Conservation (phyloP, 2,888 invertebrate species). For the Sesamia inferens region DNA sequence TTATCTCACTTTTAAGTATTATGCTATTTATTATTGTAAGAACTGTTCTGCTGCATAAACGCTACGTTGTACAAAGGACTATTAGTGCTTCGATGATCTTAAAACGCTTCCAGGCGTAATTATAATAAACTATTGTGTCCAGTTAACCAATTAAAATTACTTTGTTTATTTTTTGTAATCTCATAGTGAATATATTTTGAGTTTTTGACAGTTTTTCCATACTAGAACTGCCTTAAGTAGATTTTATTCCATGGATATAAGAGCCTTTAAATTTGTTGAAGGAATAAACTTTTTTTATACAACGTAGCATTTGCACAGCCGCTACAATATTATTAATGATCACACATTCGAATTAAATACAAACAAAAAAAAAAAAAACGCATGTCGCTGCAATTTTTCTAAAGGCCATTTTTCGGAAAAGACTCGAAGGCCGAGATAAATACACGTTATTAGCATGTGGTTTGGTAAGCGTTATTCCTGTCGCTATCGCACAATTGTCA, state of each 20-base stretch:
- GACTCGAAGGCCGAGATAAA: background rate
- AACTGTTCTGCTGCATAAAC: constrained; percentile 4
- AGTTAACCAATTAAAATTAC: too few species aligned
- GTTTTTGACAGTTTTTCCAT: too few species aligned
- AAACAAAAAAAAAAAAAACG: background rate
- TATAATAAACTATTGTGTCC: too few species aligned
- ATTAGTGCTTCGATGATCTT: background rate
- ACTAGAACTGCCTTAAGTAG: too few species aligned
- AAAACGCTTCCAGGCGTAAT: background rate
- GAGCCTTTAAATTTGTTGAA: too few species aligned
- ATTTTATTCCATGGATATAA: too few species aligned
- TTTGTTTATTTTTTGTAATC: too few species aligned
- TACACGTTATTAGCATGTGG: background rate
- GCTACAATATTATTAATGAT: background rate
- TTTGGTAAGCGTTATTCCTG: background rate
- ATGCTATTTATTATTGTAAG: constrained; percentile 43
- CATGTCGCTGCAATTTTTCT: background rate
- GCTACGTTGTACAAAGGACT: background rate
- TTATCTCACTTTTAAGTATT: constrained; percentile 47
- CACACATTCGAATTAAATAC: constrained; percentile 14
- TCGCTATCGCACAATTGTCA: background rate
- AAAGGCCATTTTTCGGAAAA: background rate
- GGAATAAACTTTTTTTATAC: background rate
- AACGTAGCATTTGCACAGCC: constrained; percentile 3
- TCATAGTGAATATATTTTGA: too few species aligned